Evolutionary conservation across 1,140 invertebrate genomes (phyloP), one percentile per base, ranked within the genome.

Genomic region (Macrobrachium rosenbergii): DNA sequence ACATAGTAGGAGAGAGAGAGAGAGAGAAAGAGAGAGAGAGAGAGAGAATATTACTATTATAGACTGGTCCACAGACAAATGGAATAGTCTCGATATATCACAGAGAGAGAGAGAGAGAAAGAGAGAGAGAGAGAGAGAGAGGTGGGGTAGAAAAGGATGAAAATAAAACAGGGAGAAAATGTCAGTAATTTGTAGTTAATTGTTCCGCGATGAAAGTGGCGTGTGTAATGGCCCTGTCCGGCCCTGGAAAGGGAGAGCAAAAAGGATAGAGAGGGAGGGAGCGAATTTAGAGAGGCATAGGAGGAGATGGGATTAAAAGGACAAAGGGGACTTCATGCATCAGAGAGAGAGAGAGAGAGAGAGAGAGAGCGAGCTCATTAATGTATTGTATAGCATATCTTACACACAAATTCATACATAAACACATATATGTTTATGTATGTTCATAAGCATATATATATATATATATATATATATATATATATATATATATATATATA

Each of bases 11-110:
- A 77, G 14, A 77, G 6, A 52, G 45, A 77, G 14, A 77, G 45
- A 77, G 45, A 43, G 14, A 77, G 75, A 77, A 37, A 77, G 45
- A 52, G 23, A 77, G 75, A 77, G 28, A 37, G 28, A 37, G 28
- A 37, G 28, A 37, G 28, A 37, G 28, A 37, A 37, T 37, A 37
- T 37, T 37, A 37, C 28, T 1, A 37, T 3, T 37, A 37, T 37
- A 37, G 28, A 37, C 28, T 37, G 28, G 28, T 3, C 28, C 28
- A 37, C 1, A 2, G 28, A 37, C 28, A 37, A 37, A 37, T 37
- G 28, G 28, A 37, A 37, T 37, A 37, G 28, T 37, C 28, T 37
- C 28, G 28, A 37, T 37, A 37, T 37, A 37, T 37, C 28, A 37
- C 28, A 37, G 28, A 37, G 28, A 37, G 28, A 37, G 28, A 37